Conservation (phyloP, 1,140 invertebrate genomes). For the Drosophila nikananu region DNA sequence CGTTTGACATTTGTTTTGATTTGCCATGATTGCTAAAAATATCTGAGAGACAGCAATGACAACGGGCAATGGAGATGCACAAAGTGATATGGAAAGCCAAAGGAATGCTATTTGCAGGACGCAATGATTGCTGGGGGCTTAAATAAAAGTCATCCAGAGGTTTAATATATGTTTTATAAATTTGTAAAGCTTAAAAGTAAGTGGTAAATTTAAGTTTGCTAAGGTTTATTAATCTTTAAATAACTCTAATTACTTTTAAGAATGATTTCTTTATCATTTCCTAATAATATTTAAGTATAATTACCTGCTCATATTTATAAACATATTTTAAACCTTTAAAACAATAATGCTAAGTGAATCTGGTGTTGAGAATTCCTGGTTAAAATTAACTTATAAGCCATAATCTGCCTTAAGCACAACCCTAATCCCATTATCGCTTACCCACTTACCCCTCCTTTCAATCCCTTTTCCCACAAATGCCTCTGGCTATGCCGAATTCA, state of each 20-base stretch:
- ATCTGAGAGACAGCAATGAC: slow-evolving; percentile 45
- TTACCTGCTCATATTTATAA: not conserved
- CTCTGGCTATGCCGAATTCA: slow-evolving; percentile 4
- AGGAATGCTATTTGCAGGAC: not conserved
- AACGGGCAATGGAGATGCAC: slow-evolving; percentile 8
- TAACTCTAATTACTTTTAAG: not conserved
- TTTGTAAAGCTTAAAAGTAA: no score
- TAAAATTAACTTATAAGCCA: not conserved
- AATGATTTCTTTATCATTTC: not conserved
- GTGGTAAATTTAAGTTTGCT: not conserved
- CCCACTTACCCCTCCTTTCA: not conserved
- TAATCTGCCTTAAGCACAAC: slow-evolving; percentile 11
- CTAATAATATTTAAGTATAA: not conserved
- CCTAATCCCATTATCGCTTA: slow-evolving; percentile 1
- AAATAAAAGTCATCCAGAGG: not conserved
- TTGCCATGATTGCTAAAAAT: slow-evolving; percentile 74
- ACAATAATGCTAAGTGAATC: not conserved
- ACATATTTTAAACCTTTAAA: not conserved
- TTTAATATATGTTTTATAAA: no score
- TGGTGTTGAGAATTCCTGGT: not conserved
- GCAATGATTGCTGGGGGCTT: not conserved
- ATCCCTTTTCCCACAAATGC: not conserved
- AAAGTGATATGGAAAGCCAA: slow-evolving; percentile 9
- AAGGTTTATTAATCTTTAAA: not conserved
- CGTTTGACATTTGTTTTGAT: slow-evolving; percentile 83